Evolutionary conservation across 2,113 vertebrate genomes (phyloP), one percentile per base, ranked within the genome.

Genomic region (Plectropomus leopardus): DNA sequence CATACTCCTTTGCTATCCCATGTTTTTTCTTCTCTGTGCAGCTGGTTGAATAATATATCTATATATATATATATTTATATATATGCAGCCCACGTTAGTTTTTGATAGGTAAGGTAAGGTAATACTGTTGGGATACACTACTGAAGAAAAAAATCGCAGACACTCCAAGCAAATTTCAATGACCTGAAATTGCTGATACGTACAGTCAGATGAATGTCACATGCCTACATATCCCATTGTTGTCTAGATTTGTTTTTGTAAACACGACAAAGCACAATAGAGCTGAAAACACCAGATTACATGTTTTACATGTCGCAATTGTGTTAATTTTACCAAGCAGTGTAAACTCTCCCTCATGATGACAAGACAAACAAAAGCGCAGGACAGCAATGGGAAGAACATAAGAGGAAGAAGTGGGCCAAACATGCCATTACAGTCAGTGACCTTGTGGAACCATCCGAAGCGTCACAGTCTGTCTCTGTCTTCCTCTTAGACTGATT

Each of bases 401-500:
- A 55, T 23, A 23, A 40, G 36, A 59, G 30, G 54, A 53, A 0
- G 15, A 74, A 64, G 21, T 68, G 26, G 63, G 64, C 23, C 72
- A 71, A 72, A 71, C 47, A 14, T 34, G 65, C 11, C 45, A 59
- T 61, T 42, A 17, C 24, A 48, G 53, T 50, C 53, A 2, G 42
- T 71, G 63, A 85, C 77, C 80, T 89, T 77, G 88, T 48, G 74
- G 21, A 63, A 74, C 55, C 50, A 59, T 64, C 15, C 54, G 65
- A 71, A 67, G 54, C 28, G 42, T 70, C 77, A 76, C 59, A 1
- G 19, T 30, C 11, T 7, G 32, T 78, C 67, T 77, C 60, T 17
- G 73, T 84, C 70, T 67, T 83, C 63, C 82, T 85, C 80, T 86
- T 32, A 59, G 60, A 80, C 61, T 88, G 85, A 90, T 89, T 87